These are phyloP conservation scores for Mylabris sibirica DNA, from an alignment of 2,888 invertebrate genomes.

Conservation along the genomic window DNA sequence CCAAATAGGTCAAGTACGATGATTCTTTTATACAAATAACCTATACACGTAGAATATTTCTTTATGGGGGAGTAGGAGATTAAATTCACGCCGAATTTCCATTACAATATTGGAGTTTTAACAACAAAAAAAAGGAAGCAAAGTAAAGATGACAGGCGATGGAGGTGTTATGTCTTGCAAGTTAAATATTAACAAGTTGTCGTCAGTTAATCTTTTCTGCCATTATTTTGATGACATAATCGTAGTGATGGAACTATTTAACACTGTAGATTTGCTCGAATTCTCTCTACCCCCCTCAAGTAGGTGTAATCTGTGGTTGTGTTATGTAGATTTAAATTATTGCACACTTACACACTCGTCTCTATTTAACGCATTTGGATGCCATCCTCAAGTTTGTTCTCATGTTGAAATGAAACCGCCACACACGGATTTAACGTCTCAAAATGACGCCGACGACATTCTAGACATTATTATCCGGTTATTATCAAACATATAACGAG, in stretches of 20 bases:
- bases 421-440: not conserved
- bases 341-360: conserved; percentile 15
- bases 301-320: conserved; percentile 5
- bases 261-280: not conserved
- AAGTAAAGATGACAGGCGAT: not conserved
- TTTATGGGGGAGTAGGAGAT: not conserved
- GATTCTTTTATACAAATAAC: not conserved
- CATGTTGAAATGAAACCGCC: not conserved
- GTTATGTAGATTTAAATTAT: conserved; percentile 22
- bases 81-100: not conserved
- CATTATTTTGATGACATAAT: not conserved
- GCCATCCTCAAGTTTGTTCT: not conserved
- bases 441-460: not conserved
- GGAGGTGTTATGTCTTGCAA: not conserved
- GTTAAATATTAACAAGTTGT: conserved; percentile 6
- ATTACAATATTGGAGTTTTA: not conserved
- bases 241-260: not conserved
- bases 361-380: not conserved
- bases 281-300: not conserved
- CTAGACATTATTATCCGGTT: not conserved
- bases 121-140: not conserved
- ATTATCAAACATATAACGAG: not conserved
- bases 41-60: not conserved
- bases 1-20: conserved; percentile 6
- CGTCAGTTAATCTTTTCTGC: not conserved